Base-by-base conservation (phyloP, 2,888 invertebrate genomes). In the Epinotia ramella region DNA sequence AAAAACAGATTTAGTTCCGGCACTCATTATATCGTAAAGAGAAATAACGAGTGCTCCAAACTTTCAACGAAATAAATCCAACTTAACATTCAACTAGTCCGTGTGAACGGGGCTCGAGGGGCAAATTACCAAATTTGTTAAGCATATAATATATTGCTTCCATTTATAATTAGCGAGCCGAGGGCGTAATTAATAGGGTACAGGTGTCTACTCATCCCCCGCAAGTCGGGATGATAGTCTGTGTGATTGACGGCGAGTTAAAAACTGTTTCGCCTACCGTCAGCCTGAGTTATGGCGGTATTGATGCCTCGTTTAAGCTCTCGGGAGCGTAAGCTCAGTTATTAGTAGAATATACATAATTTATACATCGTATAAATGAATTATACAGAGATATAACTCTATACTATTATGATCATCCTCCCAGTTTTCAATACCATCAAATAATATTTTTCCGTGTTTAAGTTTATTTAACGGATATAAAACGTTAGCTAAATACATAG, bases 101-200 rank as follows among this genome's bases (percentile, higher is more conserved):
- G 73, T 79, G 73, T 76, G 80, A 87, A 86, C 83, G 80, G 78
- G 79, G 77, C 81, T 76, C 76, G 77, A 65, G 79, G 79, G 81
- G 80, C 81, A 84, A 87, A 87, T 87, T 85, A 83, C 84, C 83
- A 79, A 81, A 84, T 83, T 84, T 81, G 84, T 83, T 82, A 83
- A 84, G 84, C 84, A 84, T 83, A 83, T 84, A 84, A 89, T 86
- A 84, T 84, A 89, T 89, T 81, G 84, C 84, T 76, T 77, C 81
- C 84, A 87, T 88, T 88, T 86, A 88, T 88, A 89, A 89, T 91
- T 88, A 90, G 87, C 84, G 81, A 87, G 87, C 80, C 78, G 80
- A 65, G 74, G 64, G 72, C 59, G 73, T 79, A 77, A 79, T 79
- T 78, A 78, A 79, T 78, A 73, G 78, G 78, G 82, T 81, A 82